Evolutionary conservation across 2,797 vertebrate species (phyloP).

Genomic region (Typhlichthys eigenmanni): DNA sequence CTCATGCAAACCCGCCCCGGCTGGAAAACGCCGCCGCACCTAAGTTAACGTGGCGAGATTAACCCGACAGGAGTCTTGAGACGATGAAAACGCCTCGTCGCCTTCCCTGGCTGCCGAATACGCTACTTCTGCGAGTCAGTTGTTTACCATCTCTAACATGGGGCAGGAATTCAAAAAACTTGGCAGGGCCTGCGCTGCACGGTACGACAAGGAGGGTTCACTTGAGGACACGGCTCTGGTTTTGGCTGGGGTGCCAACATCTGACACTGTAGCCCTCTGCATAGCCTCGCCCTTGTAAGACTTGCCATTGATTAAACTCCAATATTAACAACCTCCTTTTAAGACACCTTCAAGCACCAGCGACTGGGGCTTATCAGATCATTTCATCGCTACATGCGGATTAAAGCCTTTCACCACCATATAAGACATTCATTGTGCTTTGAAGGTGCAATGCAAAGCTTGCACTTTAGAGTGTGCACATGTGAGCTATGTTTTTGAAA

Average conservation of each 20-base stretch:
- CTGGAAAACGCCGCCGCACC: conserved; percentile 60
- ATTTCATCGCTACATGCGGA: conserved; percentile 18
- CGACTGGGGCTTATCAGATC: conserved; percentile 26
- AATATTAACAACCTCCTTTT: conserved; percentile 73
- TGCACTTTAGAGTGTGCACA: conserved; percentile 3
- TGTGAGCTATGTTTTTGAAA: background rate
- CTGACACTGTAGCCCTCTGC: conserved; percentile 80
- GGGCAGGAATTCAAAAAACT: conserved; percentile 73
- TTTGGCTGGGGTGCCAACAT: conserved; percentile 80
- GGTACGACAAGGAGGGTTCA: conserved; percentile 77
- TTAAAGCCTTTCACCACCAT: conserved; percentile 2
- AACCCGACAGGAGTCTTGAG: conserved; percentile 50
- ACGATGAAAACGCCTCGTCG: conserved; percentile 30
- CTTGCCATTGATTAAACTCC: conserved; percentile 75
- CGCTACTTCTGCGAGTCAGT: conserved; percentile 58
- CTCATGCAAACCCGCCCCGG: conserved; percentile 80
- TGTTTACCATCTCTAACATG: conserved; percentile 76
- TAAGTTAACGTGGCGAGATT: conserved; percentile 30
- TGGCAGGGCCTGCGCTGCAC: conserved; percentile 68
- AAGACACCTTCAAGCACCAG: conserved; percentile 62
- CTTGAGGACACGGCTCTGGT: conserved; percentile 78
- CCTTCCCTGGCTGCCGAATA: conserved; percentile 38
- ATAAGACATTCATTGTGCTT: conserved; percentile 2
- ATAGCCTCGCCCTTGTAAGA: conserved; percentile 73
- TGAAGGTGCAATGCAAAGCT: conserved; percentile 9